A percentile compares a stretch with the other conserved stretches of the same genome.
phyloP scores from a whole-genome alignment of 2,113 vertebrate species.

The Neodontobutis hainanensis region DNA sequence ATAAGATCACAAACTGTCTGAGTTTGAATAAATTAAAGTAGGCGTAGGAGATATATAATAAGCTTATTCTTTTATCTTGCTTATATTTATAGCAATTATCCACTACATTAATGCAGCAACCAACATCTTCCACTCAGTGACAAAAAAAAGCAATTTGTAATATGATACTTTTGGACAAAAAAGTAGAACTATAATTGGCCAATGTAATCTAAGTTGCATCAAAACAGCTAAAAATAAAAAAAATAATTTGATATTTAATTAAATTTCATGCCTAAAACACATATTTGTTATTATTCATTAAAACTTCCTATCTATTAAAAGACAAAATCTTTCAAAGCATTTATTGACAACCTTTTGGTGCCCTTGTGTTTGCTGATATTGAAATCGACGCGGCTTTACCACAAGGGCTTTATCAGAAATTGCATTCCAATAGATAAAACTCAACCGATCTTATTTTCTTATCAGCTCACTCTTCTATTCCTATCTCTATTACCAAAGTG shows the following conservation, averaged over 20 bases:
- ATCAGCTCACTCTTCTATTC: constrained; percentile 16
- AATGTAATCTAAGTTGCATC: no score
- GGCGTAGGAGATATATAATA: no score
- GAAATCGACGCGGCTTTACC: constrained; percentile 8
- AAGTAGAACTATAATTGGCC: no score
- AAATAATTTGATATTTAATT: no score
- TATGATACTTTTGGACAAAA: no score
- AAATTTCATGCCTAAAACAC: no score
- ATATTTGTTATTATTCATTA: no score
- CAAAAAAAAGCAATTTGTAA: not conserved
- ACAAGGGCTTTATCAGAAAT: constrained; percentile 29
- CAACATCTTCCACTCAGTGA: not conserved
- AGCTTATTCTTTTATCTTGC: no score
- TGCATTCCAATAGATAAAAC: constrained; percentile 32
- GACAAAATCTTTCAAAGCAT: not conserved
- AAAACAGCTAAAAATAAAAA: no score
- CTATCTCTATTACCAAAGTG: constrained; percentile 23
- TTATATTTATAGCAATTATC: no score
- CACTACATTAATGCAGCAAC: not conserved
- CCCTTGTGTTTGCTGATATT: not conserved
- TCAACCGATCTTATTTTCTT: constrained; percentile 26
- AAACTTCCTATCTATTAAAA: not conserved
- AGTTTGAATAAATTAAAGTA: not conserved
- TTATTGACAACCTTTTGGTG: not conserved
- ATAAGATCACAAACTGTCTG: not conserved